Evolutionary conservation across 2,113 vertebrate species (phyloP).

Genomic region (Nannobrachium achirus): DNA sequence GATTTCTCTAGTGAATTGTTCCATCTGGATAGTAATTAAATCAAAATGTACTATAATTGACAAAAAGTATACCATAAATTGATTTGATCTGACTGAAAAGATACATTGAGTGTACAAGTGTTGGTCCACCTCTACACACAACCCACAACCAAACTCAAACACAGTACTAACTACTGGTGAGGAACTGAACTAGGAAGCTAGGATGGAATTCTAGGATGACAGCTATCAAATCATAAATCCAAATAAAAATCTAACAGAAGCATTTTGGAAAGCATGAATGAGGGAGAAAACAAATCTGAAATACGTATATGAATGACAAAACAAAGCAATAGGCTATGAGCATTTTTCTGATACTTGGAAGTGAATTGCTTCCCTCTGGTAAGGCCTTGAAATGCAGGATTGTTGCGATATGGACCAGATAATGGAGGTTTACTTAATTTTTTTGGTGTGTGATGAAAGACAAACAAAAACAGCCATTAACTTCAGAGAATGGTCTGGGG

Average conservation of each 20-base stretch:
- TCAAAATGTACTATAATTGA: too few relatives aligned
- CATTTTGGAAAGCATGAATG: background rate
- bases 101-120: slow-evolving; percentile 14
- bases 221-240: slow-evolving; percentile 13
- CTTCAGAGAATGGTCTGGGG: background rate
- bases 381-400: background rate
- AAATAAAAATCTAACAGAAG: slow-evolving; percentile 27
- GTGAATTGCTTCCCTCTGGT: background rate
- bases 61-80: too few relatives aligned
- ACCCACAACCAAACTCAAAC: slow-evolving; percentile 49
- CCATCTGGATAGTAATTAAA: background rate
- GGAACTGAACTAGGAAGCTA: slow-evolving; percentile 76
- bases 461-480: slow-evolving; percentile 15
- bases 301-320: slow-evolving; percentile 49
- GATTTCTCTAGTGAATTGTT: background rate
- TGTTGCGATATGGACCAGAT: background rate
- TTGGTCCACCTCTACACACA: slow-evolving; percentile 55
- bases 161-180: slow-evolving; percentile 66
- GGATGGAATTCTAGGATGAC: slow-evolving; percentile 49
- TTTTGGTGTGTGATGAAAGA: background rate
- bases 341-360: background rate
- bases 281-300: slow-evolving; percentile 17
- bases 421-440: background rate
- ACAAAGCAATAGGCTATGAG: slow-evolving; percentile 64
- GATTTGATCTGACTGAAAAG: too few relatives aligned